A percentile compares a stretch with the other conserved stretches of the same genome.
phyloP scores from a whole-genome alignment of 1,140 invertebrate species.

The Drosophila setifemur region DNA sequence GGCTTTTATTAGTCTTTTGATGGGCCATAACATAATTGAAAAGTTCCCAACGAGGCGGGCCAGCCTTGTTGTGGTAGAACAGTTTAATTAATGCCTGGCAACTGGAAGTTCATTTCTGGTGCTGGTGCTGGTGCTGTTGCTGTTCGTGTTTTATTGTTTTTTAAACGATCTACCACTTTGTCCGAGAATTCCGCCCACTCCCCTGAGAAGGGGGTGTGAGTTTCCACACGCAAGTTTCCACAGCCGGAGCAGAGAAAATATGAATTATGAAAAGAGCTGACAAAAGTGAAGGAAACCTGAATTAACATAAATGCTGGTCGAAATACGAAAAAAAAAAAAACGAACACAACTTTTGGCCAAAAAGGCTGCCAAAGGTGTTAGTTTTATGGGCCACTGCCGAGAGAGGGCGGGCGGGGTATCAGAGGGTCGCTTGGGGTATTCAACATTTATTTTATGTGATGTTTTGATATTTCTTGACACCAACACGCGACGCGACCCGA shows the following conservation, averaged over 20 bases:
- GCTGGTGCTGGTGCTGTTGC: slow-evolving; percentile 12
- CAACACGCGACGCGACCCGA: slow-evolving; percentile 75
- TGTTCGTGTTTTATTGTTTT: slow-evolving; percentile 79
- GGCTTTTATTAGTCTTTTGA: slow-evolving; percentile 64
- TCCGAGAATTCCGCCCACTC: slow-evolving; percentile 40
- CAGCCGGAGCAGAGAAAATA: slow-evolving; percentile 42
- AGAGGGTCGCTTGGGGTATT: slow-evolving; percentile 49
- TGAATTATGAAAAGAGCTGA: slow-evolving; percentile 67
- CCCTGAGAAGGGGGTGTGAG: not conserved
- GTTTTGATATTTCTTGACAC: slow-evolving; percentile 83
- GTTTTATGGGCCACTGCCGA: slow-evolving; percentile 19
- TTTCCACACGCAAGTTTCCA: slow-evolving; percentile 62
- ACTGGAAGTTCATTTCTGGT: slow-evolving; percentile 27
- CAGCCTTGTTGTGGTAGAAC: slow-evolving; percentile 59
- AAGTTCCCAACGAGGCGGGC: slow-evolving; percentile 26
- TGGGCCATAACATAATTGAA: slow-evolving; percentile 52
- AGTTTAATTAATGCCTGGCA: slow-evolving; percentile 72
- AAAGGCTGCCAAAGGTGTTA: slow-evolving; percentile 65
- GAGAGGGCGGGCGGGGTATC: not conserved
- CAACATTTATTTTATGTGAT: slow-evolving; percentile 83
- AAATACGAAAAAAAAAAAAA: slow-evolving; percentile 3
- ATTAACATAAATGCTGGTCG: slow-evolving; percentile 70
- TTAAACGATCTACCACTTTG: slow-evolving; percentile 81
- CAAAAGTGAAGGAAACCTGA: slow-evolving; percentile 57
- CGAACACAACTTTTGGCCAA: slow-evolving; percentile 37